phyloP scores from a whole-genome alignment of 2,113 vertebrate genomes.

The Tachysurus vachellii region DNA sequence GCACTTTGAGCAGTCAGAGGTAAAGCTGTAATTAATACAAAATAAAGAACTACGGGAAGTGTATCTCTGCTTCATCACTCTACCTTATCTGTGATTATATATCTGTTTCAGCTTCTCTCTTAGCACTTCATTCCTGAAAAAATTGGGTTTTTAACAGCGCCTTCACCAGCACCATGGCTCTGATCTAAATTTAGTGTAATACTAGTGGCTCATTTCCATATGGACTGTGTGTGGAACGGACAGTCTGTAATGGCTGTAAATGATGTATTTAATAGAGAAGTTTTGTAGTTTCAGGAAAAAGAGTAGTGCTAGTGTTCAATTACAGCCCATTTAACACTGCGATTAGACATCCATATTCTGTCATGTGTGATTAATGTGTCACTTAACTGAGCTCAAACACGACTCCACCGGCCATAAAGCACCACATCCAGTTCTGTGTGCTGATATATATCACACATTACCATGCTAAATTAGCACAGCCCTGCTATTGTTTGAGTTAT shows the following conservation, averaged over 20 bases:
- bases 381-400: constrained; percentile 28
- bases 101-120: not conserved
- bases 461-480: constrained; percentile 12
- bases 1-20: not conserved
- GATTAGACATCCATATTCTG: constrained; percentile 28
- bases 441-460: constrained; percentile 25
- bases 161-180: no score
- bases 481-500: constrained; percentile 7
- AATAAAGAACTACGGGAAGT: not conserved
- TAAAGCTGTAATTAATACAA: not conserved
- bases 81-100: not conserved
- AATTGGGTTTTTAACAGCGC: not conserved
- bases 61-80: not conserved
- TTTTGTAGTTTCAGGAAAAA: constrained; percentile 21
- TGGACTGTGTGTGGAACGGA: not conserved
- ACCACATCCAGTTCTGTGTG: not conserved
- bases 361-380: constrained; percentile 47
- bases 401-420: constrained; percentile 8
- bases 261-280: constrained; percentile 16
- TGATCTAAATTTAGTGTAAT: not conserved
- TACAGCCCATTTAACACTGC: constrained; percentile 49
- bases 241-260: not conserved
- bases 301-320: constrained; percentile 8
- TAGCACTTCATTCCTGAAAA: not conserved
- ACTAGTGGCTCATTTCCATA: not conserved